Conservation (phyloP, 2,888 invertebrate species). For the Eristalis intricaria region DNA sequence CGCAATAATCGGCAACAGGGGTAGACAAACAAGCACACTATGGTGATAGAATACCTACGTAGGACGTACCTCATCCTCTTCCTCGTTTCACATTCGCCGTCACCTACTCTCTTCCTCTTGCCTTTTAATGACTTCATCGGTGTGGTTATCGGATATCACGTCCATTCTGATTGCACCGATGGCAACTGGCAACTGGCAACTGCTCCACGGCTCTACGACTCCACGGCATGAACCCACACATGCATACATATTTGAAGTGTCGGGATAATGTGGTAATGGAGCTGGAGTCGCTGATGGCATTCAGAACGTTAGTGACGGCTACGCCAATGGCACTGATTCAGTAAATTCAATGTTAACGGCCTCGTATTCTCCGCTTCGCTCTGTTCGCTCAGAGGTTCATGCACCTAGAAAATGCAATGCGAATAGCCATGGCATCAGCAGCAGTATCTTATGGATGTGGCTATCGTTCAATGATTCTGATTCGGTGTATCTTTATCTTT, state of each 20-base stretch:
- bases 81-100: conserved; percentile 1
- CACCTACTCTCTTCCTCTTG: conserved; percentile 49
- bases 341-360: conserved; percentile 69
- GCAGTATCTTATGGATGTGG: conserved; percentile 1
- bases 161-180: conserved; percentile 69
- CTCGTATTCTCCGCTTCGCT: conserved; percentile 29
- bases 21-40: conserved; percentile 25
- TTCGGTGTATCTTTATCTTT: background rate
- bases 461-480: background rate
- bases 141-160: conserved; percentile 71
- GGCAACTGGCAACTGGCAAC: conserved; percentile 8
- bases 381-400: conserved; percentile 60
- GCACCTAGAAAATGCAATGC: background rate
- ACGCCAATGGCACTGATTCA: conserved; percentile 69
- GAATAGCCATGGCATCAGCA: background rate
- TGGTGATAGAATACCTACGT: background rate
- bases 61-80: background rate
- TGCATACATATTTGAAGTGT: conserved; percentile 10
- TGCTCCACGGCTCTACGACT: background rate
- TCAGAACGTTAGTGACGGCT: conserved; percentile 54
- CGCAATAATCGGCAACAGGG: conserved; percentile 14
- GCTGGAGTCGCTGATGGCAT: conserved; percentile 37
- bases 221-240: background rate
- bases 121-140: conserved; percentile 72
- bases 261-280: conserved; percentile 58